A percentile compares a stretch with the other conserved stretches of the same genome.
Evolutionary conservation across 2,113 vertebrate genomes (phyloP).

Genomic region (Thoracochromis brauschi): DNA sequence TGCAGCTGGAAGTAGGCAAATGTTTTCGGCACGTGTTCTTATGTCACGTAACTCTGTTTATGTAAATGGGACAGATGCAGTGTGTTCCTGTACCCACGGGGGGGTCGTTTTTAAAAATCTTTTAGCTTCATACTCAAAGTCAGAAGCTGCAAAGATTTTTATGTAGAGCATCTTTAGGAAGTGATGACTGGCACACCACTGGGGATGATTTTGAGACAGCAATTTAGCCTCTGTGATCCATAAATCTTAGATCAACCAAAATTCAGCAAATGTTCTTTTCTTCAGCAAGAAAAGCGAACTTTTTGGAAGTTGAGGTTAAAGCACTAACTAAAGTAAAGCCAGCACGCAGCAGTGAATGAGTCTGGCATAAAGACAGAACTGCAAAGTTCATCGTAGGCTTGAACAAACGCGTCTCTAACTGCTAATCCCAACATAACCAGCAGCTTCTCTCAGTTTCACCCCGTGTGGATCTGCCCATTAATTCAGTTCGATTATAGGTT

Average conservation of each 20-base stretch:
- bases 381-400: not conserved
- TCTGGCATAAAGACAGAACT: not conserved
- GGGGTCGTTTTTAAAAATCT: not conserved
- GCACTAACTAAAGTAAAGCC: not conserved
- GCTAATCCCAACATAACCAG: not conserved
- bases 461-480: not conserved
- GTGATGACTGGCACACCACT: not conserved
- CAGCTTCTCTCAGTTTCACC: not conserved
- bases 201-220: accelerated
- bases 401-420: not conserved
- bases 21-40: not conserved
- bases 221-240: not conserved
- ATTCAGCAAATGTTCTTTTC: accelerated
- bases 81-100: not conserved
- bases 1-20: not conserved
- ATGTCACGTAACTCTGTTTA: slow-evolving; percentile 1
- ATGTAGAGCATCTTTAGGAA: not conserved
- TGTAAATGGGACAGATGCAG: not conserved
- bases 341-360: not conserved
- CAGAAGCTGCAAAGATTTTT: not conserved
- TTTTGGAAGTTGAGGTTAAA: not conserved
- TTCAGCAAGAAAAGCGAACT: not conserved
- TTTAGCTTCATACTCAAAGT: not conserved
- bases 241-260: not conserved
- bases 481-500: not conserved